Conservation (phyloP, 2,888 invertebrate genomes). For the Apotomis turbidana region DNA sequence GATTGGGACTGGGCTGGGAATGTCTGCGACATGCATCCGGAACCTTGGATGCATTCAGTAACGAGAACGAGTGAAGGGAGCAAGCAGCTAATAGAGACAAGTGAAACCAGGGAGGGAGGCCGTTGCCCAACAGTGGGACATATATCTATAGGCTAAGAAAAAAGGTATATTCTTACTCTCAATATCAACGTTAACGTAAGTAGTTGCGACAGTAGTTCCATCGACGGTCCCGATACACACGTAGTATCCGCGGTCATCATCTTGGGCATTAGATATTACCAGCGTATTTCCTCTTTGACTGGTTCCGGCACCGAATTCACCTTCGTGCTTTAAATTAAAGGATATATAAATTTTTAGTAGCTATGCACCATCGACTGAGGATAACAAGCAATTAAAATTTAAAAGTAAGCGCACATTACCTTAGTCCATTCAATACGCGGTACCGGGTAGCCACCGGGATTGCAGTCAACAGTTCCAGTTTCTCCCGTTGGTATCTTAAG, state of each 20-base stretch:
- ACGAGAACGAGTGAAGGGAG: no score
- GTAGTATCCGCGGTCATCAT: slow-evolving; percentile 92
- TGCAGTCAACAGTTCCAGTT: slow-evolving; percentile 87
- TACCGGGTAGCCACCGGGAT: slow-evolving; percentile 88
- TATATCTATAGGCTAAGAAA: neutral
- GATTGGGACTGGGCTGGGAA: no score
- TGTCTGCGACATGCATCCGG: no score
- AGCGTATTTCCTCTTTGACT: slow-evolving; percentile 87
- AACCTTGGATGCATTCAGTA: no score
- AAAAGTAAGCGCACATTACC: slow-evolving; percentile 63
- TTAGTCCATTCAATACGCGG: slow-evolving; percentile 93
- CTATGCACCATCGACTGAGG: no score
- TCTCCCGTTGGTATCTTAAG: slow-evolving; percentile 78
- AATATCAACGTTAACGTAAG: slow-evolving; percentile 90
- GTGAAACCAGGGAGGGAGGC: no score
- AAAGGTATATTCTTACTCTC: slow-evolving; percentile 87
- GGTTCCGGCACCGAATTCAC: slow-evolving; percentile 81
- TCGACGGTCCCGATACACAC: slow-evolving; percentile 89
- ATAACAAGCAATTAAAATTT: no score
- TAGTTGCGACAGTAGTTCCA: slow-evolving; percentile 84
- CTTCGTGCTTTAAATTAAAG: slow-evolving; percentile 62
- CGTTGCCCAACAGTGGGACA: no score
- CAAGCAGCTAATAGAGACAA: no score
- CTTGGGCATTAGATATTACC: slow-evolving; percentile 86
- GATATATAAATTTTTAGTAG: no score